These are phyloP conservation scores for Sebastes diaconus DNA, from an alignment of 2,797 vertebrate genomes.

Conservation along the genomic window DNA sequence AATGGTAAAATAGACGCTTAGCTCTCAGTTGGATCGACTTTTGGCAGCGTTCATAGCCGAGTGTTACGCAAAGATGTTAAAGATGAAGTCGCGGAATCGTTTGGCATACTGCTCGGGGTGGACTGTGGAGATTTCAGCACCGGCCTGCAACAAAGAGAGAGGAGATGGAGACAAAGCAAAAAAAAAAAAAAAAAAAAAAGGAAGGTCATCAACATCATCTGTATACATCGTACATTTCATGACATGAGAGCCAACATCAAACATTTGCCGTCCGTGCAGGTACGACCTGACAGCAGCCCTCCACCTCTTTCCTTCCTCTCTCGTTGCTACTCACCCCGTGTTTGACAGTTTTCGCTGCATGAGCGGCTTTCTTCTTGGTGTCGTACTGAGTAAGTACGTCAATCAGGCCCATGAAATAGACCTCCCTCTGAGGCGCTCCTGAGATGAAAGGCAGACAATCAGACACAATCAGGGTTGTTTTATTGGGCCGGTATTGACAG, in stretches of 20 bases:
- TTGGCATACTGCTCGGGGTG: conserved; percentile 95
- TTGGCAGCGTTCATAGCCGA: background rate
- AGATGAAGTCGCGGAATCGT: conserved; percentile 94
- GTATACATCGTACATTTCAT: background rate
- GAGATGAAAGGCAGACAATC: conserved; percentile 26
- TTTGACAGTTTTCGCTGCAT: conserved; percentile 95
- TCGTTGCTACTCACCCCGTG: conserved; percentile 85
- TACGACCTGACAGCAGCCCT: background rate
- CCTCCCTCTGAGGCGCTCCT: conserved; percentile 91
- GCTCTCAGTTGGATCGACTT: conserved; percentile 13
- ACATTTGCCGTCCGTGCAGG: background rate
- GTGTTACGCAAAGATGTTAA: conserved; percentile 91
- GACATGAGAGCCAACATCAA: background rate
- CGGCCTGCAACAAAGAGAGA: conserved; percentile 75
- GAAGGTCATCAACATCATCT: background rate
- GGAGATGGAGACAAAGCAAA: background rate
- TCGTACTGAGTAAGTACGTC: conserved; percentile 94
- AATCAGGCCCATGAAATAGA: conserved; percentile 97
- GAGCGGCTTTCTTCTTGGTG: conserved; percentile 94
- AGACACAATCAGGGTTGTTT: conserved; percentile 10
- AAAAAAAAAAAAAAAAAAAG: background rate
- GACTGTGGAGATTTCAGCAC: conserved; percentile 94
- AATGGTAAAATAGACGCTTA: conserved; percentile 3
- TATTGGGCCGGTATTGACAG: background rate
- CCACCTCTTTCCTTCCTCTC: background rate